Base-by-base conservation (phyloP, 2,797 vertebrate species). In the Cyclopterus lumpus region DNA sequence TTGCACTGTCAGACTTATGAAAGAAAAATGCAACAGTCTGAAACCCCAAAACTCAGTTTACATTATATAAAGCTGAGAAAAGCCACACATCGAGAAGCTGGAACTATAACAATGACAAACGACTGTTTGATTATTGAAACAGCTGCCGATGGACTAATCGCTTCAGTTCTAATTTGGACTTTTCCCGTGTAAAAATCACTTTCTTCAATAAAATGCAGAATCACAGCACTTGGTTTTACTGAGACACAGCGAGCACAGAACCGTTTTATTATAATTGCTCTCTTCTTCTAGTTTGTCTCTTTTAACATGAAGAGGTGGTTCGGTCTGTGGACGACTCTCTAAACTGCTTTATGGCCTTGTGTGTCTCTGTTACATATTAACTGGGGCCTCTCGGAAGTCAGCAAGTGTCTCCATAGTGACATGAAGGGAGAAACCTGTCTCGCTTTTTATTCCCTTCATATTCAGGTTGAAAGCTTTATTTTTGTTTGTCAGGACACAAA, bases 351-450 rank as follows among this genome's bases (percentile, higher is more conserved):
- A 78, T 77, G 34, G 44, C 34, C 62, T 5, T 28, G 66, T 60
- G 44, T 10, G 61, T 60, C 22, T 67, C 14, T 61, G 81, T 88
- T 86, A 86, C 54, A 84, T 66, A 87, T 89, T 87, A 90, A 85
- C 83, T 20, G 3, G 8, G 54, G n/a, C 42, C 42, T 75, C 60
- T 2, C 12, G 60, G 63, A 68, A 72, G 44, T 71, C 57, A 18
- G 22, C 20, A 22, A 42, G 54, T n/a, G 78, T 86, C 46, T 83
- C 89, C 79, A 86, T 87, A 79, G 88, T 28, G 44, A 87, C 55
- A 2, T 12, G 36, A 84, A n/a, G 71, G 60, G 24, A 67, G 67
- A 51, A 40, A 34, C 26, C 65, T 63, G 26, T 36, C 9, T 67
- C 44, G 54, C 26, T 74, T 30, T 38, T 16, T 64, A 57, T 40